Conservation (phyloP, 2,113 vertebrate species). For the Poecilia latipinna region DNA sequence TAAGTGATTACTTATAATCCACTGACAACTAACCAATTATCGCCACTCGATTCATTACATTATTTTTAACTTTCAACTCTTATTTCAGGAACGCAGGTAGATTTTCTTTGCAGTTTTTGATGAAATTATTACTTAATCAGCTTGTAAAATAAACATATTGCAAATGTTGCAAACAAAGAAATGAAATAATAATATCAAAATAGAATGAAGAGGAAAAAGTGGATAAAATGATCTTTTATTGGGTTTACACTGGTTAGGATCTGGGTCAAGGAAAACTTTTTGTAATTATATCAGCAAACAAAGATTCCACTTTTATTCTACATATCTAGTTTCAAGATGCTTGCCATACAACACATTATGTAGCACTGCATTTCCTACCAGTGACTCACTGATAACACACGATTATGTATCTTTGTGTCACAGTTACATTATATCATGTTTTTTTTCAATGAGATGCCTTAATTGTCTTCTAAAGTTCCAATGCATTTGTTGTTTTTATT, state of each 20-base stretch:
- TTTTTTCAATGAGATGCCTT: neutral
- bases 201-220: too few relatives aligned
- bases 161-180: neutral
- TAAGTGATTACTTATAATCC: constrained; percentile 6
- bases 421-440: neutral
- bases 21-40: neutral
- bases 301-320: too few relatives aligned
- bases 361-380: too few relatives aligned
- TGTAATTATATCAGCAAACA: too few relatives aligned
- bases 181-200: too few relatives aligned
- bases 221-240: too few relatives aligned
- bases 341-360: too few relatives aligned
- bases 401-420: too few relatives aligned
- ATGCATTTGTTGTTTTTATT: neutral
- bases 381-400: too few relatives aligned
- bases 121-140: neutral
- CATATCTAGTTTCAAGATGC: too few relatives aligned
- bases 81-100: neutral
- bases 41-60: neutral
- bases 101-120: neutral
- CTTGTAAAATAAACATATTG: neutral
- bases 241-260: neutral
- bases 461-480: neutral
- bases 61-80: neutral
- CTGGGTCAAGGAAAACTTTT: too few relatives aligned